phyloP scores from a whole-genome alignment of 2,113 vertebrate species.

The Onychostruthus taczanowskii region DNA sequence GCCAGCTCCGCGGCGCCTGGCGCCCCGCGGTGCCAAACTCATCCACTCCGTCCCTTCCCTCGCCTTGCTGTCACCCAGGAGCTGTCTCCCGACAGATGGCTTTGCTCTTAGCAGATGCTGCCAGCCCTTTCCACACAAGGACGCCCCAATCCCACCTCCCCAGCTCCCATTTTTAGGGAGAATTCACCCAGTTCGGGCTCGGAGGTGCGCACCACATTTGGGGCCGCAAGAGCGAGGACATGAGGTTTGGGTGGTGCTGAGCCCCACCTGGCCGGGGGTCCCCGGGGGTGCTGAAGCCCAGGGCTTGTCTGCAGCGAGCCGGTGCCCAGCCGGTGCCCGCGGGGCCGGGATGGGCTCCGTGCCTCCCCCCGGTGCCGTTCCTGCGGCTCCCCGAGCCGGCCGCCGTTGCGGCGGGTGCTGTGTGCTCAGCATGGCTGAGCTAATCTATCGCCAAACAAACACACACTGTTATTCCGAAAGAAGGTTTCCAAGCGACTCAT shows the following conservation, averaged over 20 bases:
- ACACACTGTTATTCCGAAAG: conserved; percentile 56
- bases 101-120: neutral
- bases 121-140: neutral
- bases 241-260: neutral
- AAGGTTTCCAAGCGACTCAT: conserved; percentile 72
- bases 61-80: neutral
- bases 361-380: neutral
- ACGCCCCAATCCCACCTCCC: neutral
- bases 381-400: neutral
- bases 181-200: neutral
- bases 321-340: fast-evolving
- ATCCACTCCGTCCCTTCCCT: neutral
- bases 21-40: neutral
- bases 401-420: neutral
- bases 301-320: neutral
- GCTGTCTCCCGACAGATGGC: conserved; percentile 3
- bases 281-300: fast-evolving
- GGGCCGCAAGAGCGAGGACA: neutral
- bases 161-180: neutral
- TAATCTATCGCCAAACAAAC: conserved; percentile 68
- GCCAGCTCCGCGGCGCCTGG: neutral
- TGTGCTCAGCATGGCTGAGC: conserved; percentile 64
- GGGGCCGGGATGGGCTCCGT: fast-evolving
- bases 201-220: fast-evolving
- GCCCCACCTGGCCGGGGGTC: fast-evolving